Evolutionary conservation across 2,888 invertebrate species (phyloP), one percentile per base, ranked within the genome.

Genomic region (Clunio marinus): DNA sequence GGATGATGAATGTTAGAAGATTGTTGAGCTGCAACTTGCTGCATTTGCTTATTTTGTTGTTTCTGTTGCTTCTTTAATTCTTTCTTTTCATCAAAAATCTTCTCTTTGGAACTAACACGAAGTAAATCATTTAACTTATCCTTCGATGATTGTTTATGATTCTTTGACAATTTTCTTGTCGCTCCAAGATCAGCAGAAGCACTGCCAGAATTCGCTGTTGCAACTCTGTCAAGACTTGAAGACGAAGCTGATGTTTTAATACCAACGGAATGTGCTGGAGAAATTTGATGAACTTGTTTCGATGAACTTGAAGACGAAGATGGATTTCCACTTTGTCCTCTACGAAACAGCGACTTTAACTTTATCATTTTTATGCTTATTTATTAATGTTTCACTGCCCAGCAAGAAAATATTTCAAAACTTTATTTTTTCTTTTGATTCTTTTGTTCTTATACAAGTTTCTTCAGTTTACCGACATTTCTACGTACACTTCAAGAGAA

Each of bases 291-390:
- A 68, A 10, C 55, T 15, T 27, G 45, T 35, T 60, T 32, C 25
- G 63, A 66, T 66, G 66, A 24, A 59, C 68, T 70, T 73, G 74
- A 71, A 74, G 74, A 70, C 3, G 63, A 63, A 70, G 79, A 78
- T 71, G 76, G 82, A 75, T 58, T 68, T 57, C 83, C 83, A 7
- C 83, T 83, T 77, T 88, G 88, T 76, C 90, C 89, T 88, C 91
- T 91, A 83, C 91, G 91, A 83, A 92, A 92, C 80, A 92, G 86
- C 76, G 91, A 91, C 86, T 91, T 91, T 81, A 92, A 87, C 84
- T 91, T 92, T 86, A 91, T 91, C 91, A 91, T 91, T 82, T 85
- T 88, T 81, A 76, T 75, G 75, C 73, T 71, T 71, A 72, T 70
- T 72, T 73, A 69, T 45, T 46, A 32, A 32, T 32, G n/a, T 51